A percentile compares a stretch with the other conserved stretches of the same genome.
phyloP scores from a whole-genome alignment of 2,797 vertebrate species.

The Urocyon cinereoargenteus region DNA sequence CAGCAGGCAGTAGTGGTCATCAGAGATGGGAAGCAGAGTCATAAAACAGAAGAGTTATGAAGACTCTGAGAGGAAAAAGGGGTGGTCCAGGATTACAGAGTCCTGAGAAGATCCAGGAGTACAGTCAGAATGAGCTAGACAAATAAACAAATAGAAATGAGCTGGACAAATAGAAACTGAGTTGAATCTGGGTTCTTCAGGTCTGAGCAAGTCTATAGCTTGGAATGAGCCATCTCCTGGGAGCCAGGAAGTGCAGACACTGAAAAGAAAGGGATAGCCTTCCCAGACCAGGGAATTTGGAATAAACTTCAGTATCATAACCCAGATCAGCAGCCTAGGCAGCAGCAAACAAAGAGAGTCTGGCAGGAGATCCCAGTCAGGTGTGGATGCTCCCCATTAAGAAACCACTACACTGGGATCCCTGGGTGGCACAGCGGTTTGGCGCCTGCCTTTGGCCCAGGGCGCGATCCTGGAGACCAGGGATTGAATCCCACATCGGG shows the following conservation, averaged over 20 bases:
- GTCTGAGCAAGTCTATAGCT: not conserved
- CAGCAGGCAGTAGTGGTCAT: not conserved
- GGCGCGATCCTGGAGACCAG: no score
- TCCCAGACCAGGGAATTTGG: not conserved
- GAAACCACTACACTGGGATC: not conserved
- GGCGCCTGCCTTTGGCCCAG: no score
- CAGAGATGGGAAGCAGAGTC: not conserved
- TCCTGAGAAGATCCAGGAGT: not conserved
- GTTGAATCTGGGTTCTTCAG: not conserved
- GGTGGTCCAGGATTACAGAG: not conserved
- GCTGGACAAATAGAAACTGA: not conserved
- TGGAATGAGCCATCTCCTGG: not conserved
- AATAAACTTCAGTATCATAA: not conserved
- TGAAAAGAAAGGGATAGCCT: not conserved
- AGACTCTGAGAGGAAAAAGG: not conserved
- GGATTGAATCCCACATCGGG: no score
- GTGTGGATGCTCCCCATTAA: not conserved
- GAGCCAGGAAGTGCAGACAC: not conserved
- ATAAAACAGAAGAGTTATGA: not conserved
- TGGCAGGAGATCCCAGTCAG: not conserved
- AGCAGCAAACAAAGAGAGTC: not conserved
- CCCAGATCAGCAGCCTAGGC: not conserved
- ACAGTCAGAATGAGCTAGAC: not conserved
- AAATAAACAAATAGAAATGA: not conserved
- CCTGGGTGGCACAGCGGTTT: no score